Conservation (phyloP, 1,140 invertebrate genomes). For the Muscidifurax raptorellus region DNA sequence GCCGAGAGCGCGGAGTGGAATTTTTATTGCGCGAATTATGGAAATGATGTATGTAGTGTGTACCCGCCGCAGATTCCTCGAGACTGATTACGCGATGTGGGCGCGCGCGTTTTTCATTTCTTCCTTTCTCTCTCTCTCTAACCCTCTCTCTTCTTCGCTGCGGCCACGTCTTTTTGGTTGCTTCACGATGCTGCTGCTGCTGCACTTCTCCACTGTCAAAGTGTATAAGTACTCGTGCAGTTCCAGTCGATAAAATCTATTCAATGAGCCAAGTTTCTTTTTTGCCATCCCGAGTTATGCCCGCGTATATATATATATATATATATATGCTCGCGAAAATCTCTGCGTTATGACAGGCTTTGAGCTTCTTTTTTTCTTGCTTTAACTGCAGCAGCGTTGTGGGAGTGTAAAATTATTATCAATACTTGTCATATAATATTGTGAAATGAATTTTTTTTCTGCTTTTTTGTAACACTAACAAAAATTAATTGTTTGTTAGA, state of each 20-base stretch:
- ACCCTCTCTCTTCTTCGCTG: background rate
- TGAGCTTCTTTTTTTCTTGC: background rate
- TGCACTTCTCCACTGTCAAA: background rate
- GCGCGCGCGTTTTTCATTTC: background rate
- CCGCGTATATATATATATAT: background rate
- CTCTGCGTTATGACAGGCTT: slow-evolving; percentile 22
- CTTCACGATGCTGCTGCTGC: background rate
- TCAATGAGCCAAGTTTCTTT: slow-evolving; percentile 45
- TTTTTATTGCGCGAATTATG: slow-evolving; percentile 26
- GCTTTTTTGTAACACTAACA: too few relatives aligned
- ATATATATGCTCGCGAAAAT: slow-evolving; percentile 15
- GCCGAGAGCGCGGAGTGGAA: background rate
- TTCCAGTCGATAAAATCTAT: slow-evolving; percentile 49
- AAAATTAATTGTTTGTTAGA: too few relatives aligned
- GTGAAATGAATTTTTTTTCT: too few relatives aligned
- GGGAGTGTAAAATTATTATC: background rate
- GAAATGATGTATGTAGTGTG: slow-evolving; percentile 14
- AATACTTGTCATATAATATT: too few relatives aligned
- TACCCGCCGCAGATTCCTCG: background rate
- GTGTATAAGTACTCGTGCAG: slow-evolving; percentile 38
- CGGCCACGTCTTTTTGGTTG: background rate
- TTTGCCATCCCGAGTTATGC: slow-evolving; percentile 38
- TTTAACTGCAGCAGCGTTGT: background rate
- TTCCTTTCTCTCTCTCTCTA: background rate
- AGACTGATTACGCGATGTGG: slow-evolving; percentile 27